Conservation (phyloP, 1,140 invertebrate species). For the Campodea augens region DNA sequence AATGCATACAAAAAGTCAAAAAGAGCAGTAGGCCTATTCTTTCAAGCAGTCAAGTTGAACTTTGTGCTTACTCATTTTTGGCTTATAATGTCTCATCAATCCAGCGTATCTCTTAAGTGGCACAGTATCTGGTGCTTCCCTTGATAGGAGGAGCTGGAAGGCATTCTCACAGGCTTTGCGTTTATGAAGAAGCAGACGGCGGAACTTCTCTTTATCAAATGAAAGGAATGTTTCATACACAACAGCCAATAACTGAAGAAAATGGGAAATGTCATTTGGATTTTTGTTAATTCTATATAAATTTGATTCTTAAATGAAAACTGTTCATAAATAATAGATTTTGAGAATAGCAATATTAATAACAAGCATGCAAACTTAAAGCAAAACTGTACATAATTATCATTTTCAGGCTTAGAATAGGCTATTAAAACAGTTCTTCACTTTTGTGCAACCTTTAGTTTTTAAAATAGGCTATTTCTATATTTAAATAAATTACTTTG, state of each 20-base stretch:
- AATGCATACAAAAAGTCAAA: not conserved
- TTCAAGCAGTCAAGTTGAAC: too few relatives aligned
- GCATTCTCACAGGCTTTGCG: conserved; percentile 62
- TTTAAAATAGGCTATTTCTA: too few relatives aligned
- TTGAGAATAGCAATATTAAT: conserved; percentile 1
- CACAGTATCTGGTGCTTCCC: conserved; percentile 39
- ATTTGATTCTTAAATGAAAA: not conserved
- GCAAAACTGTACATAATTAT: too few relatives aligned
- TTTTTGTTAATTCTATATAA: too few relatives aligned
- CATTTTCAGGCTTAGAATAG: too few relatives aligned
- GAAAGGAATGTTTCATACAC: conserved; percentile 79
- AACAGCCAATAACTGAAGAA: conserved; percentile 57
- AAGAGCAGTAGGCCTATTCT: not conserved
- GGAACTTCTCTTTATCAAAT: conserved; percentile 71
- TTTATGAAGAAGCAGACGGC: conserved; percentile 65
- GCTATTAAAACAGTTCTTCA: too few relatives aligned
- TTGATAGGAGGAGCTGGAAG: conserved; percentile 55
- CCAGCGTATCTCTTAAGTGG: conserved; percentile 61
- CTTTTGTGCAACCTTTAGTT: too few relatives aligned
- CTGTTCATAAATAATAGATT: too few relatives aligned
- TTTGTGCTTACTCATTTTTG: conserved; percentile 41
- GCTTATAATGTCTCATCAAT: conserved; percentile 55
- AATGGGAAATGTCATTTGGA: conserved; percentile 12
- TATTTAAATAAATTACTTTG: too few relatives aligned
- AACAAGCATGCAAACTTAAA: too few relatives aligned